These are phyloP conservation scores for Phengaris alcon DNA, from an alignment of 2,888 invertebrate species.

Conservation along the genomic window DNA sequence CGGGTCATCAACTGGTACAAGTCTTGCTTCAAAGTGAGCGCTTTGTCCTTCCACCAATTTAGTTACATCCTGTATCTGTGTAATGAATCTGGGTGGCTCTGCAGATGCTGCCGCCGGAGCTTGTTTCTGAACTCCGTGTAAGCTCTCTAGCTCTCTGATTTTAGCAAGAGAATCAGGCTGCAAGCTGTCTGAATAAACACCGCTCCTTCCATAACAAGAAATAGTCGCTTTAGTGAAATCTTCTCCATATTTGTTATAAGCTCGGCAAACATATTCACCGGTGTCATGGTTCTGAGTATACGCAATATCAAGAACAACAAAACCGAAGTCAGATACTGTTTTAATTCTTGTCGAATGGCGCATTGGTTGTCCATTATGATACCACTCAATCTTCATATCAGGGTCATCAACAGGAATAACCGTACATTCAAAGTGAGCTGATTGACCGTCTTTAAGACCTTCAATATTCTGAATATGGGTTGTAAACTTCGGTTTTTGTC, in stretches of 20 bases:
- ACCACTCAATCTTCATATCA: slow-evolving; percentile 97
- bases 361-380: slow-evolving; percentile 94
- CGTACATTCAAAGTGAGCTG: slow-evolving; percentile 97
- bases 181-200: slow-evolving; percentile 92
- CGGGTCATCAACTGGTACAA: slow-evolving; percentile 96
- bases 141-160: slow-evolving; percentile 91
- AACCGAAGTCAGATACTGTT: slow-evolving; percentile 96
- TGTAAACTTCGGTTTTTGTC: slow-evolving; percentile 92
- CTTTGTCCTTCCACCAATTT: slow-evolving; percentile 96
- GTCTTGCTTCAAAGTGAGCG: slow-evolving; percentile 94
- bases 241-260: slow-evolving; percentile 94
- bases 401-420: slow-evolving; percentile 96
- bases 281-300: slow-evolving; percentile 95
- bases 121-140: slow-evolving; percentile 83
- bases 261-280: slow-evolving; percentile 95
- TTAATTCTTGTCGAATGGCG: slow-evolving; percentile 94
- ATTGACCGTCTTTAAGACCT: slow-evolving; percentile 93
- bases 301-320: slow-evolving; percentile 96
- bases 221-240: slow-evolving; percentile 92
- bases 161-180: slow-evolving; percentile 94
- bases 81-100: slow-evolving; percentile 93
- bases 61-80: slow-evolving; percentile 90
- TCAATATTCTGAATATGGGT: slow-evolving; percentile 91
- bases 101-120: slow-evolving; percentile 82
- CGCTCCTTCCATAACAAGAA: slow-evolving; percentile 89